These are phyloP conservation scores for Notiomystis cincta DNA, from an alignment of 2,113 vertebrate genomes.

Conservation along the genomic window DNA sequence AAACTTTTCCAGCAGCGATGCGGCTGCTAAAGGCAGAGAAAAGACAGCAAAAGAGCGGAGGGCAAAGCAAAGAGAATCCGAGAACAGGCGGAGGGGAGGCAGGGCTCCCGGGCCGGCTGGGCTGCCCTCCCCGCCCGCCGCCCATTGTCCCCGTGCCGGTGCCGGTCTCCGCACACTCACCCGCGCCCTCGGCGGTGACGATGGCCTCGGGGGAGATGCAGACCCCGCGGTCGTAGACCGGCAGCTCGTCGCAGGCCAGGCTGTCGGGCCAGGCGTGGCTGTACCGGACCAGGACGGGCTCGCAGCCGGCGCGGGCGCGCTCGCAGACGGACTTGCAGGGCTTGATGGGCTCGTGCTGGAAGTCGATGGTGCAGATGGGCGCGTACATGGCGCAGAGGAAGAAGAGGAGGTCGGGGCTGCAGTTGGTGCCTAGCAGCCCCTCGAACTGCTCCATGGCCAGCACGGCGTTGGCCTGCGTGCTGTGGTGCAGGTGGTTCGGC, in stretches of 20 bases:
- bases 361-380: conserved; percentile 97
- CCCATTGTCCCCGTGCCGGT: conserved; percentile 3
- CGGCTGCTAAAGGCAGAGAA: background rate
- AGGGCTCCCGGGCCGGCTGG: background rate
- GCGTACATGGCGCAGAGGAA: conserved; percentile 98
- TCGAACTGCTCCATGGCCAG: conserved; percentile 98
- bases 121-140: background rate
- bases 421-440: conserved; percentile 87
- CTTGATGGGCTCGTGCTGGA: conserved; percentile 97
- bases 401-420: conserved; percentile 92
- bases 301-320: conserved; percentile 88
- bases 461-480: conserved; percentile 97
- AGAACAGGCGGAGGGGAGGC: fast-evolving
- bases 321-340: conserved; percentile 96
- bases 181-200: conserved; percentile 87
- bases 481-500: conserved; percentile 99
- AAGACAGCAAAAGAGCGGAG: background rate
- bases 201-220: conserved; percentile 98
- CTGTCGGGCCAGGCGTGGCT: conserved; percentile 95
- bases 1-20: background rate
- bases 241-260: conserved; percentile 91
- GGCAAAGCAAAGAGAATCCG: background rate
- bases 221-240: conserved; percentile 92
- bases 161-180: conserved; percentile 67
- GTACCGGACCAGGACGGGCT: conserved; percentile 91